Evolutionary conservation across 2,113 vertebrate species (phyloP).

Genomic region (Brachypteracias leptosomus): DNA sequence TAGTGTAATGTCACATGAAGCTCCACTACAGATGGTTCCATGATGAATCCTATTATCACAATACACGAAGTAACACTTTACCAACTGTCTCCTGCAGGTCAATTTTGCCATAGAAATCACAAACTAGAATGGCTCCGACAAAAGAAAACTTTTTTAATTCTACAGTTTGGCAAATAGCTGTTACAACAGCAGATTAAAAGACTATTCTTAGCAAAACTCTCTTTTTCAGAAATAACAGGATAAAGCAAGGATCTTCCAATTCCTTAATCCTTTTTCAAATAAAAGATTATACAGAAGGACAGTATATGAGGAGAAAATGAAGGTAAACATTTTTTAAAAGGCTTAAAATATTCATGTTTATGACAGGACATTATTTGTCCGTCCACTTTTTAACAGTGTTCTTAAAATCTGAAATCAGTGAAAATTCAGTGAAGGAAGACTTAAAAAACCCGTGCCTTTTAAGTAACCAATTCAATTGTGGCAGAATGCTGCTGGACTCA

Average conservation of each 20-base stretch:
- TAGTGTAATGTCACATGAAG: not conserved
- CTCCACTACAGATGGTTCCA: not conserved
- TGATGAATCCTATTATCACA: slow-evolving; percentile 7
- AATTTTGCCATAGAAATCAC: not conserved
- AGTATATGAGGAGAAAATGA: not conserved
- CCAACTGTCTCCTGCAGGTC: not conserved
- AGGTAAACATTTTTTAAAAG: not conserved
- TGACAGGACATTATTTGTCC: not conserved
- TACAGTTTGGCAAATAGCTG: not conserved
- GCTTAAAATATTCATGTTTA: not conserved
- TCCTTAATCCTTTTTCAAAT: slow-evolving; percentile 29
- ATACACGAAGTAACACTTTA: not conserved
- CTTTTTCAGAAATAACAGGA: slow-evolving; percentile 34
- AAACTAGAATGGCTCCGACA: not conserved
- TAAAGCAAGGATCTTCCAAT: slow-evolving; percentile 9
- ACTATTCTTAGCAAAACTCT: slow-evolving; percentile 34
- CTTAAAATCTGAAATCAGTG: not conserved
- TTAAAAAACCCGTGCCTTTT: not conserved
- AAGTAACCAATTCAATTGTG: not conserved
- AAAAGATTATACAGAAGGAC: not conserved
- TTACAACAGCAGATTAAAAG: slow-evolving; percentile 23
- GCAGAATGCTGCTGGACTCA: not conserved
- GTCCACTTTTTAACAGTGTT: not conserved
- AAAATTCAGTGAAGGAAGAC: not conserved
- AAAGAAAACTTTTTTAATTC: not conserved